Conservation (phyloP, 2,797 vertebrate genomes). For the Eulemur albifrons region DNA sequence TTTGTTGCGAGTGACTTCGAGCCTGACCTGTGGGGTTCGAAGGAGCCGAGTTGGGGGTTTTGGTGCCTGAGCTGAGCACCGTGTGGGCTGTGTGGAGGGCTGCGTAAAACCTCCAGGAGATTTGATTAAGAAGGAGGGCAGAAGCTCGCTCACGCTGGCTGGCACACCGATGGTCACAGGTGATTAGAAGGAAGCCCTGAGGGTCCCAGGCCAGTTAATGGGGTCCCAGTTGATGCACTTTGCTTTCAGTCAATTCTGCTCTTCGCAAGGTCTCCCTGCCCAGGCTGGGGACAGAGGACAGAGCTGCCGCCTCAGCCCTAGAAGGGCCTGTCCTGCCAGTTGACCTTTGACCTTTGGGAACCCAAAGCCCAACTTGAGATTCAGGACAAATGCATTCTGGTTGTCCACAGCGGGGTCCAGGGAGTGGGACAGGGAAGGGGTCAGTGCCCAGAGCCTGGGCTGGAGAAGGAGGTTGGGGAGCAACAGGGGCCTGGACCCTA, state of each 20-base stretch:
- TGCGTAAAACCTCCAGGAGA: background rate
- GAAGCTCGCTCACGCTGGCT: background rate
- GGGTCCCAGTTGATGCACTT: background rate
- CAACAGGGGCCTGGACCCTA: too few relatives aligned
- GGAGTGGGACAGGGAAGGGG: background rate
- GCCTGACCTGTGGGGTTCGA: too few relatives aligned
- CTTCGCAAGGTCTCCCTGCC: background rate
- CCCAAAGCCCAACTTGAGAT: background rate
- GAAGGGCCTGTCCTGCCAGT: background rate
- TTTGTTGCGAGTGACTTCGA: background rate
- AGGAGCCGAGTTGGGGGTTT: background rate
- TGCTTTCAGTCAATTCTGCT: background rate
- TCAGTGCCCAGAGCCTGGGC: background rate
- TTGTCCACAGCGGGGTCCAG: background rate
- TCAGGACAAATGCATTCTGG: background rate
- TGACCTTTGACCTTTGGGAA: background rate
- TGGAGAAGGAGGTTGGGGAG: background rate
- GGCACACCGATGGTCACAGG: accelerated
- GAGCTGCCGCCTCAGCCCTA: background rate
- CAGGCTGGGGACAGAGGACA: background rate
- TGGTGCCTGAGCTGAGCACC: background rate
- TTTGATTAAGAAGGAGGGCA: background rate
- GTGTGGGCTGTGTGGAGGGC: background rate
- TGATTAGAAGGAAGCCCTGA: background rate
- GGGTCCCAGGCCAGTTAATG: background rate